phyloP scores from a whole-genome alignment of 2,113 vertebrate species.

The Anarrhichthys ocellatus region DNA sequence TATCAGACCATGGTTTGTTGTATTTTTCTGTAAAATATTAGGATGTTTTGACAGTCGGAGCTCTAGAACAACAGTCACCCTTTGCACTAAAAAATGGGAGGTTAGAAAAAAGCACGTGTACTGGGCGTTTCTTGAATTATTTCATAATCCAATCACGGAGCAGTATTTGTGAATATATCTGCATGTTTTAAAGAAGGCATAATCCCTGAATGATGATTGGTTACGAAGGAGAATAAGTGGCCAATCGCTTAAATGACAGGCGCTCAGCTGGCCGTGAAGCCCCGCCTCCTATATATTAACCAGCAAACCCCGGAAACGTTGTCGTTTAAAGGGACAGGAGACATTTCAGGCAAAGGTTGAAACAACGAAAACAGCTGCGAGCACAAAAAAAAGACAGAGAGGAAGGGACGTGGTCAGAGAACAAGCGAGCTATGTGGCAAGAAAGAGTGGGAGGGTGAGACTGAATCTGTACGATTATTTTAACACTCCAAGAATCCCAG shows the following conservation, averaged over 20 bases:
- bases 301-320: conserved; percentile 81
- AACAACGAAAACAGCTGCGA: conserved; percentile 79
- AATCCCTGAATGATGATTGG: conserved; percentile 56
- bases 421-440: conserved; percentile 52
- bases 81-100: conserved; percentile 53
- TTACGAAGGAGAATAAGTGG: background rate
- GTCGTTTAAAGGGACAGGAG: conserved; percentile 80
- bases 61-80: conserved; percentile 13
- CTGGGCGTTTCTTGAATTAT: conserved; percentile 71
- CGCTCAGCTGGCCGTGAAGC: conserved; percentile 77
- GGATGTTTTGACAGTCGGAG: background rate
- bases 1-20: background rate
- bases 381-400: conserved; percentile 49
- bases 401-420: conserved; percentile 63
- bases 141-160: conserved; percentile 58
- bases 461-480: conserved; percentile 16
- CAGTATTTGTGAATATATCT: conserved; percentile 62
- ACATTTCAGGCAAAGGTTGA: conserved; percentile 70
- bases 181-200: conserved; percentile 39
- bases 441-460: conserved; percentile 39
- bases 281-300: conserved; percentile 65
- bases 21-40: conserved; percentile 19
- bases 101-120: conserved; percentile 83
- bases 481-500: background rate
- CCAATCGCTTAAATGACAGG: conserved; percentile 82